These are phyloP conservation scores for Chymomyza amoena DNA, from an alignment of 2,888 invertebrate genomes.

Conservation along the genomic window DNA sequence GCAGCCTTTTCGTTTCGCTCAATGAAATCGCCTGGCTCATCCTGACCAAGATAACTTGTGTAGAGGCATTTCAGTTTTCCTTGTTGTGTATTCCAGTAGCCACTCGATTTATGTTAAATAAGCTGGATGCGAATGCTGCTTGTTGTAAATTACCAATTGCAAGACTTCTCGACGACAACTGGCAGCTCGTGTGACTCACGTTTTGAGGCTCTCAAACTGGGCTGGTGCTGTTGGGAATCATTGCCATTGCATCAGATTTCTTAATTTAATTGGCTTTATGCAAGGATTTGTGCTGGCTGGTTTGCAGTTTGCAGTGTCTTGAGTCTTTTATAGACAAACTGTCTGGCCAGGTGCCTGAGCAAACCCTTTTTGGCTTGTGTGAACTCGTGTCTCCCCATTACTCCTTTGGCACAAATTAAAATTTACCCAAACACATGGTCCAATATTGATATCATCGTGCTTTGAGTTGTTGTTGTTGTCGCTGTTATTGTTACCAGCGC, in stretches of 20 bases:
- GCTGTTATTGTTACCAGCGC: not conserved
- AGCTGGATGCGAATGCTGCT: conserved; percentile 54
- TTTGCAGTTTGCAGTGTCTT: conserved; percentile 11
- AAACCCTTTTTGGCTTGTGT: not conserved
- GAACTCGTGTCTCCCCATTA: not conserved
- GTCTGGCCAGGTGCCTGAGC: conserved; percentile 55
- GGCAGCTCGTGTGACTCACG: conserved; percentile 49
- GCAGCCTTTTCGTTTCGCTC: conserved; percentile 48
- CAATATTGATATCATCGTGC: conserved; percentile 12
- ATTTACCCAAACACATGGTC: conserved; percentile 11
- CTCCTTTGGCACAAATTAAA: conserved; percentile 14
- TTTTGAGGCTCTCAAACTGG: conserved; percentile 13
- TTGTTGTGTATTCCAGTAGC: conserved; percentile 73
- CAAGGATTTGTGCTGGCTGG: conserved; percentile 48
- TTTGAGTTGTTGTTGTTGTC: not conserved
- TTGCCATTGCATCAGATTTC: conserved; percentile 70
- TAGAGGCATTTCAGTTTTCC: not conserved
- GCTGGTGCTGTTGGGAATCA: conserved; percentile 22
- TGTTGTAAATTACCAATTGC: conserved; percentile 74
- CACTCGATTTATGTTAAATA: conserved; percentile 75
- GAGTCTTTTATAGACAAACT: conserved; percentile 64
- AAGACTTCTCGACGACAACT: conserved; percentile 1
- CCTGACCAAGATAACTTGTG: not conserved
- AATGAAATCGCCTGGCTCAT: conserved; percentile 46
- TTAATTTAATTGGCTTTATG: conserved; percentile 74